A percentile compares a stretch with the other conserved stretches of the same genome.
Conservation (phyloP, 2,113 vertebrate genomes). For the Oryctolagus cuniculus region mOryCun1.1 NC_091436.1:19534001-19534500, state of each 20-base stretch:
- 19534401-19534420: background rate
- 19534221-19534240: background rate
- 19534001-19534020: background rate
- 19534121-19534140: background rate
- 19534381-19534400: background rate
- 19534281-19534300: background rate
- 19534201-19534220: rapidly evolving
- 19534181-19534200: background rate
- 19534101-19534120: background rate
- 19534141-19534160: background rate
- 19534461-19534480: background rate
- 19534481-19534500: background rate
- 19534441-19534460: background rate
- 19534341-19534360: background rate
- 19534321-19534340: background rate
- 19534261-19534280: background rate
- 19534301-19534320: background rate
- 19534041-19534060: background rate
- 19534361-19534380: background rate
- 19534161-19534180: background rate
- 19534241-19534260: background rate
- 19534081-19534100: background rate
- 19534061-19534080: background rate
- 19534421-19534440: background rate
- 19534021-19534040: background rate